Conservation (phyloP, 2,113 vertebrate genomes). For the Antidorcas marsupialis region DNA sequence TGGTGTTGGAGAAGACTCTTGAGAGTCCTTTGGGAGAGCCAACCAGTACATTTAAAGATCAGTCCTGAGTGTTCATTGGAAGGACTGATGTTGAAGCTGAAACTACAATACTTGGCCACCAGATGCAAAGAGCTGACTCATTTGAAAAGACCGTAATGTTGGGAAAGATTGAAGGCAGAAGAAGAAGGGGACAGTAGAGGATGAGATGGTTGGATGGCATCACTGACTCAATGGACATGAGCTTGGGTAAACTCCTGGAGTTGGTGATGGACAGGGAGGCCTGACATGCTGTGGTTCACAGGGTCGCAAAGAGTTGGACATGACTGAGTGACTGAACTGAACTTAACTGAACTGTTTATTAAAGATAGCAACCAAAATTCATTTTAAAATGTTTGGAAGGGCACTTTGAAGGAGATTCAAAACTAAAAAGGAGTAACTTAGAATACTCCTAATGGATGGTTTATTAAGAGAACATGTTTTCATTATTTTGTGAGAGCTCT, state of each 20-base stretch:
- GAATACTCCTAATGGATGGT: neutral
- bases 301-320: neutral
- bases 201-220: neutral
- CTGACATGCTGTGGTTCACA: rapidly evolving
- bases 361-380: neutral
- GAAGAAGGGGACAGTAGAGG: neutral
- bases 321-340: neutral
- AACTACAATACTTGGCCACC: neutral
- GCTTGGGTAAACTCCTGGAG: neutral
- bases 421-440: neutral
- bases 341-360: neutral
- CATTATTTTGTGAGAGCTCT: neutral
- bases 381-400: neutral
- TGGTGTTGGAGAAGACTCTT: neutral
- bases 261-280: neutral
- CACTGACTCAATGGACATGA: neutral
- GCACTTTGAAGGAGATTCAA: neutral
- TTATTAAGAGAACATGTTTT: neutral
- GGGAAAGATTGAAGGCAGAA: neutral
- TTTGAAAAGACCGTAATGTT: neutral
- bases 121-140: neutral
- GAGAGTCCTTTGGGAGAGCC: neutral
- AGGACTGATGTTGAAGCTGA: neutral
- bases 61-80: neutral
- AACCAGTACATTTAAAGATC: neutral